A percentile compares a stretch with the other conserved stretches of the same genome.
Evolutionary conservation across 2,888 invertebrate genomes (phyloP).

Genomic region (Phragmatobia fuliginosa): DNA sequence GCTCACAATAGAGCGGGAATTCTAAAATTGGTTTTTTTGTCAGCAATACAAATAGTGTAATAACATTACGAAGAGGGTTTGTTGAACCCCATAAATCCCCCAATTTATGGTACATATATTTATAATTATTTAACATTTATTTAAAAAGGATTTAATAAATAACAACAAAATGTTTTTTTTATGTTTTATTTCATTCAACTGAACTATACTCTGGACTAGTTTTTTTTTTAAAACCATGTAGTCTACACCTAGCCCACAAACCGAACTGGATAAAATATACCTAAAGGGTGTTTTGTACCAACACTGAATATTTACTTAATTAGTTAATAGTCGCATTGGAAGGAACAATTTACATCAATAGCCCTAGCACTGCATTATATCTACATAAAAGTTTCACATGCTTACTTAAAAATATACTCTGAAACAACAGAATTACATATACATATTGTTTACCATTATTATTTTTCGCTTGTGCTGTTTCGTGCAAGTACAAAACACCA

Average conservation of each 20-base stretch:
- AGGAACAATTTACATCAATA: conserved; percentile 1
- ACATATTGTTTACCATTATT: background rate
- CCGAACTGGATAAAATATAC: conserved; percentile 19
- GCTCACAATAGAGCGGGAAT: too few species aligned
- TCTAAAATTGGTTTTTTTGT: too few species aligned
- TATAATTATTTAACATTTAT: too few species aligned
- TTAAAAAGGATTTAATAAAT: background rate
- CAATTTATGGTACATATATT: too few species aligned
- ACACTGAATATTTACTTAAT: background rate
- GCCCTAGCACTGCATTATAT: background rate
- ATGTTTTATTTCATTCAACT: conserved; percentile 38
- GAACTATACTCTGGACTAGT: conserved; percentile 16
- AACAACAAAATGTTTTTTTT: background rate
- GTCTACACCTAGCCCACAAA: background rate
- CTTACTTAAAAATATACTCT: background rate
- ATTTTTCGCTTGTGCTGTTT: background rate
- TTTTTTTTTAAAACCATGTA: conserved; percentile 5
- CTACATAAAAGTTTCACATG: background rate
- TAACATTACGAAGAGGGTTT: too few species aligned
- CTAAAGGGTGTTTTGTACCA: conserved; percentile 36
- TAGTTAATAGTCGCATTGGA: background rate
- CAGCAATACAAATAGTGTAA: too few species aligned
- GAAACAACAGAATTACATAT: background rate
- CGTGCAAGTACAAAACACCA: conserved; percentile 10
- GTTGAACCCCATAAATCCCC: too few species aligned